phyloP scores from a whole-genome alignment of 2,888 invertebrate genomes.

The Timema podura region DNA sequence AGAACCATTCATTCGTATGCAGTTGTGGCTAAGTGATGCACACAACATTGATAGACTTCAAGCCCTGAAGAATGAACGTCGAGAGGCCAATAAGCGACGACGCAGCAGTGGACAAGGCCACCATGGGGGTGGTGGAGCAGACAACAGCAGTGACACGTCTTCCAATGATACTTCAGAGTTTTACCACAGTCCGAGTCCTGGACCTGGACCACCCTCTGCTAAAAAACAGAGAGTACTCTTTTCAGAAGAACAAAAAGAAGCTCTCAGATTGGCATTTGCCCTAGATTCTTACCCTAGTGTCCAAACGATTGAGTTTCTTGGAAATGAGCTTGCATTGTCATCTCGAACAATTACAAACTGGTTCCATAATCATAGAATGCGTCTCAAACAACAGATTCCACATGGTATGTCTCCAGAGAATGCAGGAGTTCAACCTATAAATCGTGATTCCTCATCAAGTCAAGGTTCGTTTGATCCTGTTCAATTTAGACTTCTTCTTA shows the following conservation, averaged over 20 bases:
- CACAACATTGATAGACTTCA: conserved; percentile 92
- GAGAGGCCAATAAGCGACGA: conserved; percentile 87
- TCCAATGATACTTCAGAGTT: conserved; percentile 87
- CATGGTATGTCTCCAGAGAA: conserved; percentile 69
- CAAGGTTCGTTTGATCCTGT: conserved; percentile 79
- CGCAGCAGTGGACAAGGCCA: conserved; percentile 49
- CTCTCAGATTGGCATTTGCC: conserved; percentile 87
- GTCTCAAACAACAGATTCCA: conserved; percentile 86
- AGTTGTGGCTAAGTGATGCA: conserved; percentile 93
- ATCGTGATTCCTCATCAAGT: conserved; percentile 42
- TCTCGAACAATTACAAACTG: conserved; percentile 98
- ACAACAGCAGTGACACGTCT: conserved; percentile 83
- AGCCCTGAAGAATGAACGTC: conserved; percentile 82
- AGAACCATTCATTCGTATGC: conserved; percentile 95
- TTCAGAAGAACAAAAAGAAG: conserved; percentile 98
- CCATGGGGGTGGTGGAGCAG: conserved; percentile 71
- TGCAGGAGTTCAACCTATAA: conserved; percentile 23
- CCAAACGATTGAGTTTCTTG: conserved; percentile 92
- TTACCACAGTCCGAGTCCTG: conserved; percentile 79
- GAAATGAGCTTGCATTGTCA: conserved; percentile 83
- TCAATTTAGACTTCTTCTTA: conserved; percentile 82
- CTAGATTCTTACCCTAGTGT: conserved; percentile 97
- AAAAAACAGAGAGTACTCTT: conserved; percentile 95
- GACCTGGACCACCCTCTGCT: conserved; percentile 80
- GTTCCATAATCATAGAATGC: conserved; percentile 99